Evolutionary conservation across 2,113 vertebrate genomes (phyloP).

Genomic region (Athene cunicularia): DNA sequence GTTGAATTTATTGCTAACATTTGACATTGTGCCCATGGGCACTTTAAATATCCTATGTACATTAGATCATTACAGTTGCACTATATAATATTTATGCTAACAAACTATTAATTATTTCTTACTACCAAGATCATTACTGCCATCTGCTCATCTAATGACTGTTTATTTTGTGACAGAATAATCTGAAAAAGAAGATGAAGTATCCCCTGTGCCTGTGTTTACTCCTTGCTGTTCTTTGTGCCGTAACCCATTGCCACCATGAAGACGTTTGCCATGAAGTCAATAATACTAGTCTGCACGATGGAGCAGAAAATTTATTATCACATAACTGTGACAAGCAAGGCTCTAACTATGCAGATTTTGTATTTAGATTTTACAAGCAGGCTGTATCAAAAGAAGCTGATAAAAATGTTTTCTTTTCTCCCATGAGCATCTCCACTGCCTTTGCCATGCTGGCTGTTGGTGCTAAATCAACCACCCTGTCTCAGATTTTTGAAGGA

Average conservation of each 20-base stretch:
- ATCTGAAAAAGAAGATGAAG: slow-evolving; percentile 66
- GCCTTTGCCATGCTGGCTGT: slow-evolving; percentile 83
- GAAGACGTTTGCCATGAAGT: not conserved
- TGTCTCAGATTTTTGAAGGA: slow-evolving; percentile 77
- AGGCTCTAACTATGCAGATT: slow-evolving; percentile 74
- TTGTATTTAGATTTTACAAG: slow-evolving; percentile 83
- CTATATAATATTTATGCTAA: not conserved
- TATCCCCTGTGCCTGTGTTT: slow-evolving; percentile 1
- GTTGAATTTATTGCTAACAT: not conserved
- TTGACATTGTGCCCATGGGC: not conserved
- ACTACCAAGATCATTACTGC: not conserved
- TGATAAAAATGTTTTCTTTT: slow-evolving; percentile 83
- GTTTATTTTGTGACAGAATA: slow-evolving; percentile 54
- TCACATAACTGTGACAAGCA: not conserved
- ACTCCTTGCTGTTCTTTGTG: slow-evolving; percentile 38
- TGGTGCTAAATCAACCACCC: slow-evolving; percentile 81
- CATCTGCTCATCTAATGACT: slow-evolving; percentile 4
- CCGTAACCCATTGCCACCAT: not conserved
- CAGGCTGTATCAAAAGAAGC: slow-evolving; percentile 13
- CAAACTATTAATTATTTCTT: slow-evolving; percentile 10
- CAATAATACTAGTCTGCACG: not conserved
- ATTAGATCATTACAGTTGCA: not conserved
- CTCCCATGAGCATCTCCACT: slow-evolving; percentile 83
- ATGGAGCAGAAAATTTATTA: slow-evolving; percentile 20
- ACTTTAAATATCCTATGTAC: not conserved